Evolutionary conservation across 1,140 invertebrate species (phyloP).

Genomic region (Zaprionus vittiger): DNA sequence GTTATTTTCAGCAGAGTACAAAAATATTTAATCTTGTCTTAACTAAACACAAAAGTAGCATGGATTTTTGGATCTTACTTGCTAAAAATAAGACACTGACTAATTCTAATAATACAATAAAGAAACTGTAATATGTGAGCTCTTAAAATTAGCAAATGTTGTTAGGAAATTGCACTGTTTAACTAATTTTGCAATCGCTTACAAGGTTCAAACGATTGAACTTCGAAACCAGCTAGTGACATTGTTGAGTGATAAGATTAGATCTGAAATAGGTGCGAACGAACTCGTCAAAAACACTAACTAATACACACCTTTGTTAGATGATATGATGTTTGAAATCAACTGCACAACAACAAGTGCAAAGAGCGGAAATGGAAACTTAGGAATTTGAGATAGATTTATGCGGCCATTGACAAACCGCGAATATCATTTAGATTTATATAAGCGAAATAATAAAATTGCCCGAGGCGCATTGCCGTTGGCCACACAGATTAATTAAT

Average conservation of each 20-base stretch:
- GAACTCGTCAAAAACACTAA: background rate
- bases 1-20: background rate
- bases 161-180: background rate
- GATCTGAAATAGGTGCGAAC: conserved; percentile 16
- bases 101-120: background rate
- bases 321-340: background rate
- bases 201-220: conserved; percentile 13
- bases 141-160: background rate
- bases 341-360: conserved; percentile 13
- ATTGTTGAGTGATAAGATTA: conserved; percentile 34
- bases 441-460: conserved; percentile 25
- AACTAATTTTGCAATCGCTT: background rate
- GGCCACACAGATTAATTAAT: conserved; percentile 52
- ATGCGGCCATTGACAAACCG: conserved; percentile 17
- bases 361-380: conserved; percentile 19
- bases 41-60: conserved; percentile 4
- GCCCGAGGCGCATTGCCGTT: conserved; percentile 1
- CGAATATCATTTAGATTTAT: conserved; percentile 10
- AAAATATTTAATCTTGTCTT: background rate
- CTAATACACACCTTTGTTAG: background rate
- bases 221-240: conserved; percentile 17
- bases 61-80: background rate
- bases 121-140: background rate
- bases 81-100: background rate
- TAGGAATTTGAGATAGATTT: conserved; percentile 18